Percentiles rank a stretch among this genome's conserved stretches.
Evolutionary conservation across 2,888 invertebrate genomes (phyloP).

Genomic region (Heterodera filipjevi): DNA sequence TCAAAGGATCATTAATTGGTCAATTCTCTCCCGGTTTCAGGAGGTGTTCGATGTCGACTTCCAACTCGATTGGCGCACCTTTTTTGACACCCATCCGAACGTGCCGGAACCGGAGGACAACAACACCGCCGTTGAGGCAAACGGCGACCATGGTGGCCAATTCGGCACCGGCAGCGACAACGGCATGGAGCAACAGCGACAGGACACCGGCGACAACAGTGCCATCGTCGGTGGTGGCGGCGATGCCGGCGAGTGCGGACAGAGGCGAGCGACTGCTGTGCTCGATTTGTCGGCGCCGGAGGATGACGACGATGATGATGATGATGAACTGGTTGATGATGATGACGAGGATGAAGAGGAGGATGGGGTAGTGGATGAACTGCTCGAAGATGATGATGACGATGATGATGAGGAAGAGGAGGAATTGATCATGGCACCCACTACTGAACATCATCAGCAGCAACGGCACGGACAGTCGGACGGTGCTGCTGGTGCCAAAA

Average conservation of each 20-base stretch:
- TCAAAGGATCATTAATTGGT: neutral
- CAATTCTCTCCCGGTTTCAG: slow-evolving; percentile 41
- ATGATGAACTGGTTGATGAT: neutral
- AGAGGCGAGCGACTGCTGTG: neutral
- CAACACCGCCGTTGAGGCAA: too few species aligned
- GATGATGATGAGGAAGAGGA: slow-evolving; percentile 30
- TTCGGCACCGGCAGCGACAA: neutral
- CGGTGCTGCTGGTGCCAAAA: neutral
- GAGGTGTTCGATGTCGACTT: slow-evolving; percentile 55
- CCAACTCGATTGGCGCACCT: slow-evolving; percentile 53
- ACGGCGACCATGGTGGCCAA: slow-evolving; percentile 25
- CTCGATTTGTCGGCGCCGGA: slow-evolving; percentile 32
- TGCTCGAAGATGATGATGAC: slow-evolving; percentile 12
- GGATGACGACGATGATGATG: slow-evolving; percentile 44
- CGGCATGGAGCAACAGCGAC: neutral
- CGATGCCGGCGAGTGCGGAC: neutral
- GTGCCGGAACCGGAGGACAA: slow-evolving; percentile 50
- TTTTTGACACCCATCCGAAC: slow-evolving; percentile 55
- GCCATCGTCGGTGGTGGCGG: neutral
- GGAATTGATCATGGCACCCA: neutral
- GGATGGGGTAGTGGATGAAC: slow-evolving; percentile 1
- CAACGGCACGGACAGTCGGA: neutral
- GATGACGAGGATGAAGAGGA: slow-evolving; percentile 1
- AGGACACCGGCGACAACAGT: neutral
- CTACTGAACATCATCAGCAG: neutral